Evolutionary conservation across 2,797 vertebrate species (phyloP).

Genomic region (Sebastiscus albofasciatus): DNA sequence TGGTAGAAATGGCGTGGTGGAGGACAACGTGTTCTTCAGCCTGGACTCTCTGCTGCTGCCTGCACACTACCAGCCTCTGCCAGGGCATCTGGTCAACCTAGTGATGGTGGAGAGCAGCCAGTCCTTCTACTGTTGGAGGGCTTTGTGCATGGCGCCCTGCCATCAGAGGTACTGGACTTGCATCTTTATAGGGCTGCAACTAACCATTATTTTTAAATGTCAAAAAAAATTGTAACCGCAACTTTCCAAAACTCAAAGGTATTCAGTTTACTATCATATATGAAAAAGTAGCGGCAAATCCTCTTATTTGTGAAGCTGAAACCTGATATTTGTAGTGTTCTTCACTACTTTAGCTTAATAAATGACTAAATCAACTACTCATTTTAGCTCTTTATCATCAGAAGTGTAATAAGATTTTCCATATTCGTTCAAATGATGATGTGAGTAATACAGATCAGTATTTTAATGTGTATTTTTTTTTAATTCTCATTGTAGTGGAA

Average conservation of each 20-base stretch:
- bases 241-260: neutral
- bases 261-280: neutral
- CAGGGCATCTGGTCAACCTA: slow-evolving; percentile 86
- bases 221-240: neutral
- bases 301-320: neutral
- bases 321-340: neutral
- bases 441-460: neutral
- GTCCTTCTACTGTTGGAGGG: slow-evolving; percentile 92
- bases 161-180: slow-evolving; percentile 71
- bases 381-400: neutral
- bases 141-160: slow-evolving; percentile 90
- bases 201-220: neutral
- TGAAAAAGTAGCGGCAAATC: no score
- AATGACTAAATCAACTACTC: neutral
- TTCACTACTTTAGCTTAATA: neutral
- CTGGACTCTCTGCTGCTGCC: slow-evolving; percentile 89
- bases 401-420: neutral
- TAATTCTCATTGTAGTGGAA: slow-evolving; percentile 39
- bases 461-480: neutral
- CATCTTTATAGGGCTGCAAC: neutral
- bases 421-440: neutral
- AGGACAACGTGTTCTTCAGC: slow-evolving; percentile 90
- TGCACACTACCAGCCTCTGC: slow-evolving; percentile 82
- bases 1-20: slow-evolving; percentile 87
- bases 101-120: slow-evolving; percentile 94